A percentile compares a stretch with the other conserved stretches of the same genome.
phyloP scores from a whole-genome alignment of 2,888 invertebrate genomes.

The Oxyteleia sp. region DNA sequence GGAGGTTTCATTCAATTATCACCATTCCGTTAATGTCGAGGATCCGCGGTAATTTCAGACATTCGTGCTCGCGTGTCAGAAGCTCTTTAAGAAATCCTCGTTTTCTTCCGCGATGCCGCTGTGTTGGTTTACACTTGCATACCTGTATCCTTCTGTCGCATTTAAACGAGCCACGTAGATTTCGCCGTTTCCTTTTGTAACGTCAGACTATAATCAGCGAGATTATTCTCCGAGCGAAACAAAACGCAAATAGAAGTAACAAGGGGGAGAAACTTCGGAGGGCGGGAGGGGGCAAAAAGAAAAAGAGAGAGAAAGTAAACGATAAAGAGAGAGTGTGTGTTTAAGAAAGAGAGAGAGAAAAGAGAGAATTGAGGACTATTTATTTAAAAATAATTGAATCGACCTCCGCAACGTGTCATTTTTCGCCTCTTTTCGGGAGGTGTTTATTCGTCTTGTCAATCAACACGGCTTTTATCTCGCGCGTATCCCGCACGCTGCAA shows the following conservation, averaged over 20 bases:
- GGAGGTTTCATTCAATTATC: slow-evolving; percentile 70
- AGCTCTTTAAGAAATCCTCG: slow-evolving; percentile 62
- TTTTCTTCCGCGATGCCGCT: slow-evolving; percentile 53
- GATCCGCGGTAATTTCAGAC: slow-evolving; percentile 67
- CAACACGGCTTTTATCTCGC: slow-evolving; percentile 10
- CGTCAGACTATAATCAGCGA: slow-evolving; percentile 54
- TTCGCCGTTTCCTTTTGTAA: slow-evolving; percentile 67
- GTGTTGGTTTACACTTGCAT: slow-evolving; percentile 59
- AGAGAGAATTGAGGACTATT: slow-evolving; percentile 11
- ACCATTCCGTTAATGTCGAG: slow-evolving; percentile 64
- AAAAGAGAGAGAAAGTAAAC: too few relatives aligned
- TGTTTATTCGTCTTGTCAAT: slow-evolving; percentile 40
- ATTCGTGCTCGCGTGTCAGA: slow-evolving; percentile 71
- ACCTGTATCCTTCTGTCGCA: slow-evolving; percentile 52
- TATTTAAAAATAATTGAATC: slow-evolving; percentile 45
- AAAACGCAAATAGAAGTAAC: slow-evolving; percentile 25
- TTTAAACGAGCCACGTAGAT: slow-evolving; percentile 55
- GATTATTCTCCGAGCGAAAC: slow-evolving; percentile 52
- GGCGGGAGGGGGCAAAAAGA: too few relatives aligned
- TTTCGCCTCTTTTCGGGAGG: slow-evolving; percentile 21
- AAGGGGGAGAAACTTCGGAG: too few relatives aligned
- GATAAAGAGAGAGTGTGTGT: too few relatives aligned
- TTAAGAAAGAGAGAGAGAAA: neutral
- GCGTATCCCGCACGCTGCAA: neutral
- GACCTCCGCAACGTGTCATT: slow-evolving; percentile 40